Base-by-base conservation (phyloP, 2,113 vertebrate genomes). In the Chitala chitala region DNA sequence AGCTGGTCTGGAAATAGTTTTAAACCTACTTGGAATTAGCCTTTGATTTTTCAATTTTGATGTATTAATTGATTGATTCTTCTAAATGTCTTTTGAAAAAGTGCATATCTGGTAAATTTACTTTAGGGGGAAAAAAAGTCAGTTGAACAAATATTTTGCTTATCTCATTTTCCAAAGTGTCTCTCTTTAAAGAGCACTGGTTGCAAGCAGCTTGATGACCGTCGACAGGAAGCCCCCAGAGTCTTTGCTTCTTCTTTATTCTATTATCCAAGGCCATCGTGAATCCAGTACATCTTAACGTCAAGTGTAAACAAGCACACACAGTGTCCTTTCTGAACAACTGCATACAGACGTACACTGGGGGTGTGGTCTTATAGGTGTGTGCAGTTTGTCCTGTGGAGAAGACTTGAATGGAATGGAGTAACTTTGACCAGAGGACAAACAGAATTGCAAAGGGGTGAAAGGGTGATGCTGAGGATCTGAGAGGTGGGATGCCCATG, bases 221-320 rank as follows among this genome's bases (percentile, higher is more conserved):
- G 36, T n/a, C 64, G 44, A 40, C 64, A 66, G 64, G 64, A 48
- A 29, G 64, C 15, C 22, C 22, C 29, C 40, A 68, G 48, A 51
- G 42, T 26, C 64, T 6, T 15, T 1, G 64, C 64, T 42, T 68
- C 26, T 46, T 1, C n/a, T n/a, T n/a, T n/a, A n/a, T n/a, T n/a
- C n/a, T n/a, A n/a, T n/a, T n/a, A n/a, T n/a, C n/a, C n/a, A n/a
- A n/a, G n/a, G n/a, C n/a, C n/a, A n/a, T n/a, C n/a, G n/a, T n/a
- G n/a, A n/a, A n/a, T n/a, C n/a, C n/a, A n/a, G n/a, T n/a, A n/a
- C n/a, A n/a, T n/a, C n/a, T n/a, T n/a, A n/a, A n/a, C n/a, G 44
- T n/a, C 64, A 66, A 66, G 64, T 66, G 64, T 66, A 36, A 38
- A 40, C 40, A 66, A 66, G 36, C n/a, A n/a, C n/a, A n/a, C n/a